Base-by-base conservation (phyloP, 2,888 invertebrate species). In the Neuroscelio doddi region DNA sequence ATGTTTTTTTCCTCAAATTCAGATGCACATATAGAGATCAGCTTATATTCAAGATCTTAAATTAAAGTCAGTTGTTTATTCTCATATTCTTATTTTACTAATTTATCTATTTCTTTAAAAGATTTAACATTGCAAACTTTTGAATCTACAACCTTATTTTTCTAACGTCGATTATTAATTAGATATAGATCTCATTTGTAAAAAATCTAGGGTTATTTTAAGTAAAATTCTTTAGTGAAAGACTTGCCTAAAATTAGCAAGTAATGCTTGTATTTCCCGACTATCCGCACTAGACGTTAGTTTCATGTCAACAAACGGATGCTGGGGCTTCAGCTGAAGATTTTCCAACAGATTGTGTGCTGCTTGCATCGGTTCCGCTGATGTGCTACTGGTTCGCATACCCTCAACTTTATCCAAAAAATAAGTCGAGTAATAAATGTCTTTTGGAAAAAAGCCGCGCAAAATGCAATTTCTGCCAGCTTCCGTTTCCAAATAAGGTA, bases 401-500 rank as follows among this genome's bases (percentile, higher is more conserved):
- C 78, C 78, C 55, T 84, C 80, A 1, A 78, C 58, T 41, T 84
- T 83, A 45, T 85, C 86, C 0, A 85, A 80, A 79, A 90, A 89
- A 67, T 90, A 89, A 29, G 86, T 85, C 1, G 94, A 93, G 84
- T 89, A 91, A 78, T 90, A 94, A 3, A 93, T 87, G 71, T 92
- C 90, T 12, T 88, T 85, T 0, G 93, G 91, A 70, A 94, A 94
- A 79, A 90, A 93, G 44, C 85, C 86, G 12, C 94, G 88, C 45
- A 95, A 85, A 26, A 88, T 86, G 76, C 95, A 95, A 71, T 90
- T 90, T 36, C 91, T 88, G 0, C 96, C 96, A 8, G 87, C 87
- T 79, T 95, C 94, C 0, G 95, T 93, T 85, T 96, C 96, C 67
- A 97, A 85, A 85, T 92, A 96, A 0, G 98, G 98, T 52, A 95